Conservation (phyloP, 2,888 invertebrate species). For the Trissolcus brochymenae region DNA sequence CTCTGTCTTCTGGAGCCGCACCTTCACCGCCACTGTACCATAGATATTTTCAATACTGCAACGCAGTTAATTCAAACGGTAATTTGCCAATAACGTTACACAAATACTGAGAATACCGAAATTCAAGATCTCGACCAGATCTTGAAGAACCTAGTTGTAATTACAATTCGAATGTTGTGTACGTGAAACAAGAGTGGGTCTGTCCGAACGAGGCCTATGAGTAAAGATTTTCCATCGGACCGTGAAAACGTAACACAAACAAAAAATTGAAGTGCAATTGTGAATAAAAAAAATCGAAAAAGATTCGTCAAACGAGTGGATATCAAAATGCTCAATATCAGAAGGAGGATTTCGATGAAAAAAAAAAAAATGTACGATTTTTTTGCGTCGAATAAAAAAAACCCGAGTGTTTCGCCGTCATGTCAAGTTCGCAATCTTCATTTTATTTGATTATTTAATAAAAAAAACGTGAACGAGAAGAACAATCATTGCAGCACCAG, state of each 20-base stretch:
- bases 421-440: conserved; percentile 45
- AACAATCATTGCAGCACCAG: conserved; percentile 47
- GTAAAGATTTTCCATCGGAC: conserved; percentile 13
- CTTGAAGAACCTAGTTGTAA: conserved; percentile 57
- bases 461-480: conserved; percentile 33
- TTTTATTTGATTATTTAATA: conserved; percentile 46
- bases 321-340: conserved; percentile 20
- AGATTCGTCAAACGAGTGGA: conserved; percentile 5
- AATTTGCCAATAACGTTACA: conserved; percentile 75
- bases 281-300: conserved; percentile 5
- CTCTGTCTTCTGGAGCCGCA: conserved; percentile 71
- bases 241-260: conserved; percentile 11
- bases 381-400: too few species aligned
- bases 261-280: conserved; percentile 38
- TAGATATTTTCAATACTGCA: conserved; percentile 75
- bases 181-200: conserved; percentile 74
- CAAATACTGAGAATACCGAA: conserved; percentile 76
- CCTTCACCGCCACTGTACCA: conserved; percentile 73
- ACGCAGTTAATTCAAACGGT: conserved; percentile 73
- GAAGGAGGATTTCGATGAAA: too few species aligned
- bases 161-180: conserved; percentile 69
- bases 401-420: conserved; percentile 5
- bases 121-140: conserved; percentile 71
- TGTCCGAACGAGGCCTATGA: conserved; percentile 64
- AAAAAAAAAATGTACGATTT: too few species aligned